phyloP scores from a whole-genome alignment of 1,140 invertebrate genomes.

The Zeugodacus cucurbitae region DNA sequence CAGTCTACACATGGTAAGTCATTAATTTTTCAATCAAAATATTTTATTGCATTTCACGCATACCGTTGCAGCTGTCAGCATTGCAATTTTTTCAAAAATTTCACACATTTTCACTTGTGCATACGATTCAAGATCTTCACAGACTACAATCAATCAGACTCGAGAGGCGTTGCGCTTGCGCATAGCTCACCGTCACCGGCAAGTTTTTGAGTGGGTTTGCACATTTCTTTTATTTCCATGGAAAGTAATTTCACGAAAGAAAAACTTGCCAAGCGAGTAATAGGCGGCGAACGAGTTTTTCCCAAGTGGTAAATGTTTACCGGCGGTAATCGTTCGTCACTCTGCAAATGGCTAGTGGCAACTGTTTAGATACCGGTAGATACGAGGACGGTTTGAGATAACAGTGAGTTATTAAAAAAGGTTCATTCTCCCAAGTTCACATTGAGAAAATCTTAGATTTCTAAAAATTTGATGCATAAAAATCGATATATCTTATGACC shows the following conservation, averaged over 20 bases:
- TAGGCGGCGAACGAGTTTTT: background rate
- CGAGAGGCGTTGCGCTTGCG: background rate
- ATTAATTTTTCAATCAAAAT: too few species aligned
- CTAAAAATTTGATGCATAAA: too few species aligned
- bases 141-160: background rate
- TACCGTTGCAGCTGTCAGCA: background rate
- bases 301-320: background rate
- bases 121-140: background rate
- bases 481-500: too few species aligned
- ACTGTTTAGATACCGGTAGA: too few species aligned
- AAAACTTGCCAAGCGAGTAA: background rate
- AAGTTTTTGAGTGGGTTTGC: background rate
- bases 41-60: background rate
- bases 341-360: too few species aligned
- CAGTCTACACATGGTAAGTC: too few species aligned
- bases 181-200: background rate
- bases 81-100: background rate
- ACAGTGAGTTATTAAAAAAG: too few species aligned
- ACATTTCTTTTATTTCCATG: conserved; percentile 21
- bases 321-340: background rate
- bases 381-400: too few species aligned
- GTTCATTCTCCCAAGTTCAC: too few species aligned
- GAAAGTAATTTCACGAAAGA: conserved; percentile 29
- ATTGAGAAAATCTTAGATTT: too few species aligned
- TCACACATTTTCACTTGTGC: conserved; percentile 2